Percentiles rank a stretch among this genome's conserved stretches.
Conservation (phyloP, 2,113 vertebrate genomes). For the Hippopotamus amphibius region DNA sequence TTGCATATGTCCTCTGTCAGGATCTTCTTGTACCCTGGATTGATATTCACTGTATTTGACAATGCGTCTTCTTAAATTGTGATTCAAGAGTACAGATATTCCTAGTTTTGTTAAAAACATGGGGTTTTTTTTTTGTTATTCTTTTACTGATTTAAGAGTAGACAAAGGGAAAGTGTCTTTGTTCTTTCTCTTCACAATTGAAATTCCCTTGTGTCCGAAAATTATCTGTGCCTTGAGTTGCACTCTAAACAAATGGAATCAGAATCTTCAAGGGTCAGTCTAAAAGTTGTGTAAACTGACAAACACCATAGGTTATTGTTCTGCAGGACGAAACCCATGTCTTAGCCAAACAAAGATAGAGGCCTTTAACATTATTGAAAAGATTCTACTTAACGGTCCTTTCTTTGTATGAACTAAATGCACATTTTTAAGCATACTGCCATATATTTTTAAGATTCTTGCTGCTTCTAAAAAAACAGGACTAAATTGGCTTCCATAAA, state of each 20-base stretch:
- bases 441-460: background rate
- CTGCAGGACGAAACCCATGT: background rate
- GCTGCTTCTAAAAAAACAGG: background rate
- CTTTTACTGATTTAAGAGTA: background rate
- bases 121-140: background rate
- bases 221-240: background rate
- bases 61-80: background rate
- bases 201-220: background rate
- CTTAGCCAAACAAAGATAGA: background rate
- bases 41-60: background rate
- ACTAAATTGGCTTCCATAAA: background rate
- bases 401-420: background rate
- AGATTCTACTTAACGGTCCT: background rate
- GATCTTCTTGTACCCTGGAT: background rate
- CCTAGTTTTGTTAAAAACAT: slow-evolving; percentile 10
- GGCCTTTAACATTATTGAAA: background rate
- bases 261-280: background rate
- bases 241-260: background rate
- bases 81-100: background rate
- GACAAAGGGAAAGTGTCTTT: background rate
- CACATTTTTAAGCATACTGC: background rate
- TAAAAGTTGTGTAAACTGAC: background rate
- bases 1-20: background rate
- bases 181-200: background rate
- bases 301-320: background rate